Evolutionary conservation across 2,888 invertebrate genomes (phyloP).

Genomic region (Bugula neritina): DNA sequence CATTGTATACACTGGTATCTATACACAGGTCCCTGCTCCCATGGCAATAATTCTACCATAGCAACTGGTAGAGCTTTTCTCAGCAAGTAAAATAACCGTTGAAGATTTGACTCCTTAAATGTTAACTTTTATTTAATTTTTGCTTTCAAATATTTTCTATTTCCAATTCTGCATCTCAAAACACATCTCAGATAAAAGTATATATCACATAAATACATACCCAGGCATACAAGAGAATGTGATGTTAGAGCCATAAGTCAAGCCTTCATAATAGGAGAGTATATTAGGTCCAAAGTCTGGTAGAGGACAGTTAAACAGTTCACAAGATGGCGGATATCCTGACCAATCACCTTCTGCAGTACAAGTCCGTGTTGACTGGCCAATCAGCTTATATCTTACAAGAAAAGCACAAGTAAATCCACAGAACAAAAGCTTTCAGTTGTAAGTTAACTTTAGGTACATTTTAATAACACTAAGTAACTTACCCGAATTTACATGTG

Average conservation of each 20-base stretch:
- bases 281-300: neutral
- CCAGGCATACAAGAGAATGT: neutral
- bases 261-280: neutral
- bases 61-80: too few relatives aligned
- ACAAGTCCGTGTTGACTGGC: conserved; percentile 32
- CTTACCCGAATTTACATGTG: neutral
- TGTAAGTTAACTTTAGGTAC: neutral
- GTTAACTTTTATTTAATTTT: too few relatives aligned
- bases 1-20: too few relatives aligned
- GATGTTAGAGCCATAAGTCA: neutral
- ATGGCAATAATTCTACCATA: too few relatives aligned
- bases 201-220: too few relatives aligned
- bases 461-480: neutral
- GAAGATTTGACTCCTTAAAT: too few relatives aligned
- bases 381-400: neutral
- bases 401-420: neutral
- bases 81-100: too few relatives aligned
- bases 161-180: too few relatives aligned
- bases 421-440: too few relatives aligned
- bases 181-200: too few relatives aligned
- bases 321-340: conserved; percentile 40
- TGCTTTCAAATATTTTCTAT: too few relatives aligned
- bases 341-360: conserved; percentile 40
- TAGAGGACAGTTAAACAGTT: conserved; percentile 35
- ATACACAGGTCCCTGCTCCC: too few relatives aligned